A percentile compares a stretch with the other conserved stretches of the same genome.
Evolutionary conservation across 2,797 vertebrate genomes (phyloP).

Genomic region (Amazona finschi): DNA sequence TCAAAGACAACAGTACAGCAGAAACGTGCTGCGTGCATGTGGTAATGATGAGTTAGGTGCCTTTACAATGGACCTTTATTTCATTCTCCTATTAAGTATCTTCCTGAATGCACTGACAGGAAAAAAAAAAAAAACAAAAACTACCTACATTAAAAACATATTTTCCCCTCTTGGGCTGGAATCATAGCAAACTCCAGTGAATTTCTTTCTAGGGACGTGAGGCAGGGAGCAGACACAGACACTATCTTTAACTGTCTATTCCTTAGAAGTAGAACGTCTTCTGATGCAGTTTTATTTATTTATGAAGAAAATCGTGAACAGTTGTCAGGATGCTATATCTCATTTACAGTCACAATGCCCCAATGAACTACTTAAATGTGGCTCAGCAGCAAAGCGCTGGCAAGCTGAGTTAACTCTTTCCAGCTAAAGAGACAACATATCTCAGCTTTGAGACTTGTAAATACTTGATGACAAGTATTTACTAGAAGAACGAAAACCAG

Average conservation of each 20-base stretch:
- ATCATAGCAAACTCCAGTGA: constrained; percentile 2
- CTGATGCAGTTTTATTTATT: constrained; percentile 71
- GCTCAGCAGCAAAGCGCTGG: constrained; percentile 31
- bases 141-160: not conserved
- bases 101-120: constrained; percentile 56
- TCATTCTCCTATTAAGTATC: constrained; percentile 24
- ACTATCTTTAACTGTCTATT: constrained; percentile 59
- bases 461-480: not conserved
- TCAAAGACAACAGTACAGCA: constrained; percentile 32
- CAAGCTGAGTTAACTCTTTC: constrained; percentile 49
- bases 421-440: not conserved
- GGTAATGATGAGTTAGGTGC: constrained; percentile 67
- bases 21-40: constrained; percentile 52
- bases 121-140: not conserved
- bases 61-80: constrained; percentile 68
- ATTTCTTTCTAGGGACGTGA: not conserved
- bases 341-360: constrained; percentile 62
- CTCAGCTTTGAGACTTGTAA: not conserved
- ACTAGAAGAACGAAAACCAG: not conserved
- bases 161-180: constrained; percentile 45
- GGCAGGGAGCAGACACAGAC: not conserved
- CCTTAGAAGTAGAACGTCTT: constrained; percentile 54
- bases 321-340: constrained; percentile 48
- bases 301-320: constrained; percentile 62
- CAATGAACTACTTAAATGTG: constrained; percentile 50